Conservation (phyloP, 2,888 invertebrate genomes). For the Polyommatus icarus region DNA sequence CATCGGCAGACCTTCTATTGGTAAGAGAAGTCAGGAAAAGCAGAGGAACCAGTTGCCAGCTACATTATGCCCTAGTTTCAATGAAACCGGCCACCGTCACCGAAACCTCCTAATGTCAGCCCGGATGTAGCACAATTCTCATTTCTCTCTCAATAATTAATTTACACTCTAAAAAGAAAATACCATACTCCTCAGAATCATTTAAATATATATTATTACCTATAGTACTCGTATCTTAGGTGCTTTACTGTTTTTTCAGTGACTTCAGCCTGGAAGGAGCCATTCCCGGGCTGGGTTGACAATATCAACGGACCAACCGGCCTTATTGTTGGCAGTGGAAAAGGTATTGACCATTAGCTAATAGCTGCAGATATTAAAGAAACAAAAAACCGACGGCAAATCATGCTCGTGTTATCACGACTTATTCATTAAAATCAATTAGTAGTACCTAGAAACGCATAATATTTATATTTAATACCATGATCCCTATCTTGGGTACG, state of each 20-base stretch:
- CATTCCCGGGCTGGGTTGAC: slow-evolving; percentile 93
- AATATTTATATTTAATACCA: too few relatives aligned
- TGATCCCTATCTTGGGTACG: too few relatives aligned
- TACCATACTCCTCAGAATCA: neutral
- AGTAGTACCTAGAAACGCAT: too few relatives aligned
- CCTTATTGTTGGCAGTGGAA: slow-evolving; percentile 87
- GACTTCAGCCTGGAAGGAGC: slow-evolving; percentile 88
- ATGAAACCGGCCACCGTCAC: too few relatives aligned
- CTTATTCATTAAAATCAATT: too few relatives aligned
- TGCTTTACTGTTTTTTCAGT: slow-evolving; percentile 75
- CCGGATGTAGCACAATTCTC: too few relatives aligned
- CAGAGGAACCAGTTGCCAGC: neutral
- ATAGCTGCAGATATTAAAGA: too few relatives aligned
- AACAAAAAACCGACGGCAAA: too few relatives aligned
- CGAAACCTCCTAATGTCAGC: too few relatives aligned
- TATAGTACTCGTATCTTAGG: neutral
- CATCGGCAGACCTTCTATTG: slow-evolving; percentile 95
- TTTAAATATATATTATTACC: too few relatives aligned
- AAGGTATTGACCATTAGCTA: slow-evolving; percentile 72
- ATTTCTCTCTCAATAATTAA: neutral
- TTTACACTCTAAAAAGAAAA: neutral
- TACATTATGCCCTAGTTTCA: too few relatives aligned
- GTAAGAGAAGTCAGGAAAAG: slow-evolving; percentile 66
- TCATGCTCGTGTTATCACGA: too few relatives aligned
- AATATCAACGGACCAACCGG: slow-evolving; percentile 95